Evolutionary conservation across 2,797 vertebrate species (phyloP).

Genomic region (Aselliscus stoliczkanus): DNA sequence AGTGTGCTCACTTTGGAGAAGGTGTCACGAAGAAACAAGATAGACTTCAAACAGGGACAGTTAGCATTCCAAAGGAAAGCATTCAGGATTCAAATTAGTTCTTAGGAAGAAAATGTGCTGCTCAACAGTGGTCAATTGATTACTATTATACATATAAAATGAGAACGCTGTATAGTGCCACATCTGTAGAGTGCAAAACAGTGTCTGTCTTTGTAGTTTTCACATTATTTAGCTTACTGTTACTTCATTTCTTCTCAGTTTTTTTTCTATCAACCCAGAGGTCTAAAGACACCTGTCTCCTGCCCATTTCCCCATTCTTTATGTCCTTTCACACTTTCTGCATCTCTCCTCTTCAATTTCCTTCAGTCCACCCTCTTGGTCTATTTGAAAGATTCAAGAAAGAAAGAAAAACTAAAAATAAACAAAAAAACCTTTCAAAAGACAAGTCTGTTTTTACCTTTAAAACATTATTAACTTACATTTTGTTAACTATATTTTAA

Average conservation of each 20-base stretch:
- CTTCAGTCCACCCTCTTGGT: background rate
- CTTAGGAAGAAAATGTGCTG: background rate
- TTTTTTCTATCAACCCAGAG: background rate
- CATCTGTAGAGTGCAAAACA: background rate
- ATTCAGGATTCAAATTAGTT: conserved; percentile 39
- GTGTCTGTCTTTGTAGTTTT: background rate
- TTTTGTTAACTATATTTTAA: conserved; percentile 10
- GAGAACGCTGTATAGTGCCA: background rate
- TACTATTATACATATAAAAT: background rate
- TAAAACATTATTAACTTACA: background rate
- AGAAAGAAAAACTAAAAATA: background rate
- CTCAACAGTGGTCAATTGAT: background rate
- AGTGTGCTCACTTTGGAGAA: background rate
- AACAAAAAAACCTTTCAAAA: background rate
- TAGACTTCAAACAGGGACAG: background rate
- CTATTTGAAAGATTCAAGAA: background rate
- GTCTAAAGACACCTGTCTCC: background rate
- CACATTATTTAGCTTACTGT: background rate
- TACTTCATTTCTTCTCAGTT: background rate
- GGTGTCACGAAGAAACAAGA: background rate
- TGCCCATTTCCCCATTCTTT: background rate
- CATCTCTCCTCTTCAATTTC: background rate
- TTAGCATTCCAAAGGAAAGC: background rate
- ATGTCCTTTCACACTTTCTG: background rate
- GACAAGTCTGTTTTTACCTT: background rate